Base-by-base conservation (phyloP, 2,888 invertebrate species). In the Conops quadrifasciatus region DNA sequence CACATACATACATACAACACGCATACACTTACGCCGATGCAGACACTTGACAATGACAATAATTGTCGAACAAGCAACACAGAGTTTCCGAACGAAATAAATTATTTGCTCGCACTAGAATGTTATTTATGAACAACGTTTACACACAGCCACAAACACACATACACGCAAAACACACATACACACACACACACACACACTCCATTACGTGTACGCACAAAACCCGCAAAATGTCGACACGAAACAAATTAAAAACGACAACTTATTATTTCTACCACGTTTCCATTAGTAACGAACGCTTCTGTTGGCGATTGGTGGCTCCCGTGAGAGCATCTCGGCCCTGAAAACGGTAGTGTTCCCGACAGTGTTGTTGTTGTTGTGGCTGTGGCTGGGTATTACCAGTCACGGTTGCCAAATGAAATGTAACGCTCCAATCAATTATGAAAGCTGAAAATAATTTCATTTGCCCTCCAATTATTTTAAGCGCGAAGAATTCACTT, bases 161-260 rank as follows among this genome's bases (percentile, higher is more conserved):
- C 53, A 53, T 15, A 36, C 2, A 43, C 49, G 49, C 65, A 66
- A 65, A 47, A 60, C 21, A 36, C 53, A 43, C 53, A 53, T 56
- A 13, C 59, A 30, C 28, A 21, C 53, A 9, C 19, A 21, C 21
- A 1, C 47, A 26, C 36, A 36, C 9, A 36, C 36, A 36, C 4
- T 36, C 9, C 36, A 36, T 9, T 36, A 7, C 9, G 36, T 36
- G 4, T 36, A n/a, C 9, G 36, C 9, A 36, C 36, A 36, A 36
- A 36, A 9, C 5, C 36, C 36, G 9, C 36, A 36, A 36, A 36
- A 36, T 36, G 36, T 30, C 60, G 62, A 69, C 70, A 58, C 65
- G 64, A 73, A 73, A 74, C 76, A 76, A 76, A 76, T 74, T 75
- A 75, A 73, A 75, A 76, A 74, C 72, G 75, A 70, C 75, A 75